A percentile compares a stretch with the other conserved stretches of the same genome.
Evolutionary conservation across 2,888 invertebrate genomes (phyloP).

Genomic region (Penaeus monodon): DNA sequence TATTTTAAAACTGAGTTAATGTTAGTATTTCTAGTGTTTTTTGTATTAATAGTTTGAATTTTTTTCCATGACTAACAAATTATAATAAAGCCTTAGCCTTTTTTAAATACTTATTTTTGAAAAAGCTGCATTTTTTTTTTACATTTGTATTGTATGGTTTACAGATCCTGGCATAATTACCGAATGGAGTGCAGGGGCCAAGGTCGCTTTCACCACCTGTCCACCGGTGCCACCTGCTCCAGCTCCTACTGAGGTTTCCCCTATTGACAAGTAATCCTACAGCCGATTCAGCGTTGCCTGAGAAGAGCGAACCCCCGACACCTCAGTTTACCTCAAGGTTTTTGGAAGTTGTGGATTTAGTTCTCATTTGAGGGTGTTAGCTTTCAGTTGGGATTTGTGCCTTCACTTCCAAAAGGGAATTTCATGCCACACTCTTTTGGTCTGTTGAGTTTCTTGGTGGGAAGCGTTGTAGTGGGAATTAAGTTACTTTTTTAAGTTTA

Average conservation of each 20-base stretch:
- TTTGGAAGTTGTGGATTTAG: neutral
- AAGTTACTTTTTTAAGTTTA: no score
- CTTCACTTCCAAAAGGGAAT: no score
- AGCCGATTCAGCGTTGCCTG: neutral
- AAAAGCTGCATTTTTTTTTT: no score
- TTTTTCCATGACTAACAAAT: no score
- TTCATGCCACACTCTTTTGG: no score
- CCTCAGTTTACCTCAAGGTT: conserved; percentile 10
- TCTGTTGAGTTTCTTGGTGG: no score
- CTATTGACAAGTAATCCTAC: neutral
- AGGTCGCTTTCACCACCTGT: conserved; percentile 51
- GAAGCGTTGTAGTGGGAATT: no score
- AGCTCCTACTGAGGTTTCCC: neutral
- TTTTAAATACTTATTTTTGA: no score
- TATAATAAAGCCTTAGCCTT: no score
- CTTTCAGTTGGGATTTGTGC: no score
- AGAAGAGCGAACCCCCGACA: conserved; percentile 2
- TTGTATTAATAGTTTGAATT: no score
- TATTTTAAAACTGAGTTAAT: neutral
- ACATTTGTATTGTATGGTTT: neutral
- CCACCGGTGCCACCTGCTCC: conserved; percentile 27
- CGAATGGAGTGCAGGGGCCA: conserved; percentile 59
- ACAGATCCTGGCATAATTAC: conserved; percentile 44
- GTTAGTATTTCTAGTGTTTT: no score
- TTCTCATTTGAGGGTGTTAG: neutral